These are phyloP conservation scores for Caenorhabditis inopinata DNA, from an alignment of 1,140 invertebrate species.

Conservation along the genomic window DNA sequence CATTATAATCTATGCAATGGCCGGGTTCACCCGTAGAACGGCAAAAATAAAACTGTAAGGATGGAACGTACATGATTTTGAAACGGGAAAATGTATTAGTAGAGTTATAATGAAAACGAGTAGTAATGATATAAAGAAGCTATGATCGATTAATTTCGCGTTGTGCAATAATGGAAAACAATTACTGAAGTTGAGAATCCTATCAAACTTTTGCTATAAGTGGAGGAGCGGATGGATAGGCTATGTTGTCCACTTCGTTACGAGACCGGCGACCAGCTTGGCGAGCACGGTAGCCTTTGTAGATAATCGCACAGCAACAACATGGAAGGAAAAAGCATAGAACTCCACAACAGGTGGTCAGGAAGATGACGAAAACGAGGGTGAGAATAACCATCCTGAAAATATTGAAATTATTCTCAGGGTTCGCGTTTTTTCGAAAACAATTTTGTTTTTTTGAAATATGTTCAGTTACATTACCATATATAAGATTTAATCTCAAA, in stretches of 20 bases:
- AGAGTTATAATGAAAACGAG: neutral
- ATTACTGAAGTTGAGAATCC: neutral
- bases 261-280: neutral
- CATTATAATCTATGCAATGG: neutral
- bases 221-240: conserved; percentile 19
- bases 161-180: too few species aligned
- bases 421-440: neutral
- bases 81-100: neutral
- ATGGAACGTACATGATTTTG: neutral
- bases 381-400: conserved; percentile 44
- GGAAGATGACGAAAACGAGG: conserved; percentile 35
- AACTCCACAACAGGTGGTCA: conserved; percentile 34
- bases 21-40: neutral
- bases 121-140: too few species aligned
- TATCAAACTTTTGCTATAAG: conserved; percentile 6
- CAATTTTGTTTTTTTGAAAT: neutral
- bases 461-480: neutral
- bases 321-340: conserved; percentile 43
- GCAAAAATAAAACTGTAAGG: neutral
- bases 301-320: conserved; percentile 30
- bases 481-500: conserved; percentile 33
- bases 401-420: neutral
- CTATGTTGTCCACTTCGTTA: neutral
- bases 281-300: conserved; percentile 27
- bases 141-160: too few species aligned